Base-by-base conservation (phyloP, 2,888 invertebrate genomes). In the Thera britannica region DNA sequence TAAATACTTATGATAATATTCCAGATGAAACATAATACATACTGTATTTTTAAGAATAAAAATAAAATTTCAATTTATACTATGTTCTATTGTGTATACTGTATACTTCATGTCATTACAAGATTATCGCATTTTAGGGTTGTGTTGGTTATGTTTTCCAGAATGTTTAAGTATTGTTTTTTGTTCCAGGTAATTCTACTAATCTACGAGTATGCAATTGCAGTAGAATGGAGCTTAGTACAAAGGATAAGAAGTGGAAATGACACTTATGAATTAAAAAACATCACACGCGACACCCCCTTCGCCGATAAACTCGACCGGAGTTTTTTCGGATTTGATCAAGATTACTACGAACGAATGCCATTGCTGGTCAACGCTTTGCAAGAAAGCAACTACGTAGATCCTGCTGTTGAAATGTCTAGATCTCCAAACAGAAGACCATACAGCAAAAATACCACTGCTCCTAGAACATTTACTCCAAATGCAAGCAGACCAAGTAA, bases 151-250 rank as follows among this genome's bases (percentile, higher is more conserved):
- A 23, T 23, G 23, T 23, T 23, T 23, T 23, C 23, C 23, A 23
- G 23, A 23, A 23, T 23, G 23, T 23, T 23, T 23, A 23, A 23
- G 23, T 23, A 23, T 23, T 23, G 11, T 34, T 62, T 7, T 48
- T 65, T 70, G 77, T 92, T 93, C 64, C 92, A 93, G 93, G 87
- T 90, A 86, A 90, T 93, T 88, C 87, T 93, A 86, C 90, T 93
- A 75, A 92, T 93, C 88, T 93, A 91, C 85, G 93, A 93, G 82
- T 91, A 93, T 79, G 83, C 88, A 79, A 90, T 93, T 86, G 90
- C 89, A 78, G 90, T 92, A 89, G 92, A 92, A 88, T 88, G 89
- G 78, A 89, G 79, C 76, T 77, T 83, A 88, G 88, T 90, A 90
- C 90, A 90, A 89, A 90, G 76, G 65, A 84, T 72, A 65, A 82